These are phyloP conservation scores for Sebastes matsubarae DNA, from an alignment of 2,797 vertebrate genomes.

Conservation along the genomic window DNA sequence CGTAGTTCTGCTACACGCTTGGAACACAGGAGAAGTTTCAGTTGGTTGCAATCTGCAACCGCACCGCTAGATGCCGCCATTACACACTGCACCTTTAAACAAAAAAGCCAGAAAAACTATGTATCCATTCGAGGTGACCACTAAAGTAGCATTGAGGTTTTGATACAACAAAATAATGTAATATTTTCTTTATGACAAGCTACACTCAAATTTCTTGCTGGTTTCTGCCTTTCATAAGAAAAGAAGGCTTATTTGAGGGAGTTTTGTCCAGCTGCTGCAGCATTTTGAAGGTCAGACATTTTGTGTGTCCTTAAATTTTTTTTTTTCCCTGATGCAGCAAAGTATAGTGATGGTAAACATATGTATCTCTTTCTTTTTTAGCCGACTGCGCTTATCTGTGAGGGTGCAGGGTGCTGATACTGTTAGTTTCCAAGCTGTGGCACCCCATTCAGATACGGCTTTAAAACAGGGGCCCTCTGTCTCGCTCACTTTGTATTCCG, in stretches of 20 bases:
- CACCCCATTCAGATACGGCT: conserved; percentile 46
- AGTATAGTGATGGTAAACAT: conserved; percentile 68
- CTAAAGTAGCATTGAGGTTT: neutral
- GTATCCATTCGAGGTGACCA: neutral
- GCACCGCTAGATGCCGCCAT: too few relatives aligned
- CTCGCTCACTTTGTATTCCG: conserved; percentile 62
- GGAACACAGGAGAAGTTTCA: too few relatives aligned
- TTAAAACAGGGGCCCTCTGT: conserved; percentile 46
- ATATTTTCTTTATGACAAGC: neutral
- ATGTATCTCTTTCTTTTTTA: conserved; percentile 64
- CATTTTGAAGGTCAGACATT: conserved; percentile 72
- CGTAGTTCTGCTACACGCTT: too few relatives aligned
- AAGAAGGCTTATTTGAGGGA: conserved; percentile 17
- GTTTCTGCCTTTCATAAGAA: conserved; percentile 5
- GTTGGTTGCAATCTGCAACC: too few relatives aligned
- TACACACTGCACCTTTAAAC: too few relatives aligned
- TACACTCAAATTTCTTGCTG: neutral
- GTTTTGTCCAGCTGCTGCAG: conserved; percentile 47
- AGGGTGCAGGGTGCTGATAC: conserved; percentile 69
- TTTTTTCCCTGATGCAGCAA: conserved; percentile 67
- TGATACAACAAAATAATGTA: neutral
- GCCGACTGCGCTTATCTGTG: conserved; percentile 68
- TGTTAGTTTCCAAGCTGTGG: conserved; percentile 55
- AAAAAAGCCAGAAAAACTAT: neutral
- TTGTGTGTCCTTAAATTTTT: conserved; percentile 42